Evolutionary conservation across 1,140 invertebrate species (phyloP).

Genomic region (Leptinotarsa undecemlineata): DNA sequence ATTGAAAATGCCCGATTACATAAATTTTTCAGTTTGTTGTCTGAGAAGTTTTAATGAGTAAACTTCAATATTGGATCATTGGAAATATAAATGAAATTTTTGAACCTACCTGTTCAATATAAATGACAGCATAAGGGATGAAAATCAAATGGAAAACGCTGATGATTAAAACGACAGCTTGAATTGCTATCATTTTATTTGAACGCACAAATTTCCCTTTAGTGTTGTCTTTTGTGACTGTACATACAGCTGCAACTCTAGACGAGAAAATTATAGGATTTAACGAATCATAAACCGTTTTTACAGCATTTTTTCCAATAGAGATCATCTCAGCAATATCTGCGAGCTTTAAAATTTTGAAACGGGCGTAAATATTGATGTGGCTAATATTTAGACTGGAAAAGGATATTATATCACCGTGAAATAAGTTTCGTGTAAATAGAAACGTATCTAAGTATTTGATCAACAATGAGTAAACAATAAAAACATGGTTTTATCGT

Average conservation of each 20-base stretch:
- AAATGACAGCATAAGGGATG: slow-evolving; percentile 17
- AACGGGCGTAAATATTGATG: neutral
- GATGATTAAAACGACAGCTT: neutral
- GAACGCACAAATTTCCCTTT: neutral
- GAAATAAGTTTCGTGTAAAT: neutral
- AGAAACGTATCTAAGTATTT: neutral
- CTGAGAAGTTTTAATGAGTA: too few relatives aligned
- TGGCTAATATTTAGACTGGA: neutral
- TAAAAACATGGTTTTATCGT: neutral
- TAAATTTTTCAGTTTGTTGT: too few relatives aligned
- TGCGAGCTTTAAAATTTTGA: too few relatives aligned
- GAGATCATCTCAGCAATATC: neutral
- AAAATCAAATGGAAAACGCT: slow-evolving; percentile 15
- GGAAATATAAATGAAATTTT: too few relatives aligned
- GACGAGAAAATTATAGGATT: slow-evolving; percentile 7
- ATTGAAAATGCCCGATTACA: too few relatives aligned
- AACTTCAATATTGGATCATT: too few relatives aligned
- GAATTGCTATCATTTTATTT: neutral
- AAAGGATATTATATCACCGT: neutral
- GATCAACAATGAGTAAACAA: neutral
- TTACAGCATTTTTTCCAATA: neutral
- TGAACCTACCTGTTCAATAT: slow-evolving; percentile 17
- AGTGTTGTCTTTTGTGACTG: neutral
- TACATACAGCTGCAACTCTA: slow-evolving; percentile 5
- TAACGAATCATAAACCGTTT: slow-evolving; percentile 12